Evolutionary conservation across 2,113 vertebrate genomes (phyloP).

Genomic region (Neotoma lepida): DNA sequence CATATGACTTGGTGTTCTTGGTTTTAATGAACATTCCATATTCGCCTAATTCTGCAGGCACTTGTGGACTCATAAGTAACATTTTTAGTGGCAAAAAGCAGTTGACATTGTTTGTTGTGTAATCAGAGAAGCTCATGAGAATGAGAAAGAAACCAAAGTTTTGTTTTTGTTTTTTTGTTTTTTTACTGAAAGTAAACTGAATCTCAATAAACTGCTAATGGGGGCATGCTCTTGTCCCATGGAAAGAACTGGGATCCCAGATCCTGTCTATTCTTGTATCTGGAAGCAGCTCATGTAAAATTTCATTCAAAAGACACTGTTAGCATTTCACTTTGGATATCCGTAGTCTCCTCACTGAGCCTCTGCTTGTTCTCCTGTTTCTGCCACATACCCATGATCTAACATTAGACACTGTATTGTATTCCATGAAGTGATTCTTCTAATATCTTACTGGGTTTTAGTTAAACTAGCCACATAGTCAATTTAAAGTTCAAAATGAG

Average conservation of each 20-base stretch:
- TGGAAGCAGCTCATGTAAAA: neutral
- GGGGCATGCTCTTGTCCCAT: accelerated
- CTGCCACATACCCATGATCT: neutral
- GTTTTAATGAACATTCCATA: neutral
- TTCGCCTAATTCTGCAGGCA: neutral
- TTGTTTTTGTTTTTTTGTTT: too few species aligned
- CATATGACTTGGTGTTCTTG: neutral
- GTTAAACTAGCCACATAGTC: conserved; percentile 20
- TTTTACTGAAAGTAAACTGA: too few species aligned
- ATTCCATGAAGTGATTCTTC: conserved; percentile 4
- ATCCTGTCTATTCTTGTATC: neutral
- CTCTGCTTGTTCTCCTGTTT: neutral
- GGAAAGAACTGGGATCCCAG: neutral
- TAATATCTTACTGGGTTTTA: conserved; percentile 55
- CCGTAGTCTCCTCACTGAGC: neutral
- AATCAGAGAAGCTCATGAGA: neutral
- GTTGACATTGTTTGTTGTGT: neutral
- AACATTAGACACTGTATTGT: conserved; percentile 10
- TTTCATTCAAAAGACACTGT: neutral
- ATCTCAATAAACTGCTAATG: neutral
- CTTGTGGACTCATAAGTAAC: neutral
- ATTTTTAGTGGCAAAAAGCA: neutral
- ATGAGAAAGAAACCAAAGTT: neutral
- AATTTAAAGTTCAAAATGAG: conserved; percentile 67
- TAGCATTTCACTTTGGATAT: neutral